These are phyloP conservation scores for Toxonevra muliebris DNA, from an alignment of 2,888 invertebrate genomes.

Conservation along the genomic window DNA sequence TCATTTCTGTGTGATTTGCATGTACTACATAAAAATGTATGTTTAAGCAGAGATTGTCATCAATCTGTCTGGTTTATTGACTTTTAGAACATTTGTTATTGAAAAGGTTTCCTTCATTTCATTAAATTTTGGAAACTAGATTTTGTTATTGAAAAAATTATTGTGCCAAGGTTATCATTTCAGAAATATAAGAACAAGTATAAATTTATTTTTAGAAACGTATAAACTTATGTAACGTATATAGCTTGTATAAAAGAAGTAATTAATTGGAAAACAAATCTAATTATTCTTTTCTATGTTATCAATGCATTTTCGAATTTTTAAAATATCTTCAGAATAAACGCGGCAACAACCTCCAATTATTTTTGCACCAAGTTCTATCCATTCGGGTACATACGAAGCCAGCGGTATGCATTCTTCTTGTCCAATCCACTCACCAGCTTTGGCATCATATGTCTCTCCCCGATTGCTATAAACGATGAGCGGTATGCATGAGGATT, in stretches of 20 bases:
- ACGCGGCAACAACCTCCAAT: slow-evolving; percentile 94
- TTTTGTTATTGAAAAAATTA: background rate
- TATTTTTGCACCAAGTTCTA: slow-evolving; percentile 79
- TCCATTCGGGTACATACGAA: slow-evolving; percentile 80
- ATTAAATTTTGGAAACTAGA: no score
- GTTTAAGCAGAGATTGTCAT: no score
- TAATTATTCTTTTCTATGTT: slow-evolving; percentile 39
- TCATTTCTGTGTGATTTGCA: background rate
- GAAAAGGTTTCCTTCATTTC: no score
- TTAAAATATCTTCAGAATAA: slow-evolving; percentile 79
- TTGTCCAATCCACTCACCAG: slow-evolving; percentile 71
- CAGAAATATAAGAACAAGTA: background rate
- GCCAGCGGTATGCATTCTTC: slow-evolving; percentile 75
- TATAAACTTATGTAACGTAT: background rate
- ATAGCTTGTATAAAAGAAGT: background rate
- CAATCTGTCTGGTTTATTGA: no score
- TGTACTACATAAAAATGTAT: background rate
- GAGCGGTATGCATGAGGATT: slow-evolving; percentile 71
- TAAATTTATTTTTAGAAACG: background rate
- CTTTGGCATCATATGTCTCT: slow-evolving; percentile 55
- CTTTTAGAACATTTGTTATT: no score
- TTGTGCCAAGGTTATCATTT: background rate
- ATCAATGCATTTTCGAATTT: slow-evolving; percentile 70
- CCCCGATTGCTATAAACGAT: slow-evolving; percentile 95
- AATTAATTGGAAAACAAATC: background rate